phyloP scores from a whole-genome alignment of 2,888 invertebrate species.

The Philopedon plagiatum region DNA sequence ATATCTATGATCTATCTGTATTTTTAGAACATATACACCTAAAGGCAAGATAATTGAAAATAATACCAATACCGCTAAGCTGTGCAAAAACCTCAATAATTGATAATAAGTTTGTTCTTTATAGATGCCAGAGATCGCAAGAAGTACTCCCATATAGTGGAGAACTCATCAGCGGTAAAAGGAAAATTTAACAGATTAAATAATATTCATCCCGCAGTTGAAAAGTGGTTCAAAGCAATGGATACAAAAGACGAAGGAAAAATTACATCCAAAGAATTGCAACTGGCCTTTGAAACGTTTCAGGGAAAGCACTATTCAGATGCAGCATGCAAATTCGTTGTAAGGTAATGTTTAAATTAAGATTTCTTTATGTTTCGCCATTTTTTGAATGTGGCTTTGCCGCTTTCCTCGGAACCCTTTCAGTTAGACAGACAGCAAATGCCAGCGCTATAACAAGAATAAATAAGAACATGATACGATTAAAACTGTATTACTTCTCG shows the following conservation, averaged over 20 bases:
- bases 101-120: background rate
- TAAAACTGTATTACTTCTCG: too few relatives aligned
- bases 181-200: slow-evolving; percentile 20
- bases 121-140: slow-evolving; percentile 41
- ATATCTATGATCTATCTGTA: too few relatives aligned
- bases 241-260: slow-evolving; percentile 60
- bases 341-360: slow-evolving; percentile 54
- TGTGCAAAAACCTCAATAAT: too few relatives aligned
- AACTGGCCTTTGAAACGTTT: slow-evolving; percentile 63
- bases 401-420: too few relatives aligned
- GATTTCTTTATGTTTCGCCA: background rate
- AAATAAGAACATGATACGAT: too few relatives aligned
- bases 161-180: slow-evolving; percentile 24
- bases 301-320: slow-evolving; percentile 64
- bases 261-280: slow-evolving; percentile 62
- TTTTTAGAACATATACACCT: too few relatives aligned
- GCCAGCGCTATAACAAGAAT: too few relatives aligned
- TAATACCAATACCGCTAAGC: background rate
- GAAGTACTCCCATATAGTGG: slow-evolving; percentile 31
- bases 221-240: slow-evolving; percentile 61
- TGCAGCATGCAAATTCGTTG: slow-evolving; percentile 64
- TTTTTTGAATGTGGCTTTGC: too few relatives aligned
- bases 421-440: too few relatives aligned
- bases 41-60: too few relatives aligned
- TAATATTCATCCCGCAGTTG: slow-evolving; percentile 59